Base-by-base conservation (phyloP, 2,888 invertebrate species). In the Anarsia innoxiella region DNA sequence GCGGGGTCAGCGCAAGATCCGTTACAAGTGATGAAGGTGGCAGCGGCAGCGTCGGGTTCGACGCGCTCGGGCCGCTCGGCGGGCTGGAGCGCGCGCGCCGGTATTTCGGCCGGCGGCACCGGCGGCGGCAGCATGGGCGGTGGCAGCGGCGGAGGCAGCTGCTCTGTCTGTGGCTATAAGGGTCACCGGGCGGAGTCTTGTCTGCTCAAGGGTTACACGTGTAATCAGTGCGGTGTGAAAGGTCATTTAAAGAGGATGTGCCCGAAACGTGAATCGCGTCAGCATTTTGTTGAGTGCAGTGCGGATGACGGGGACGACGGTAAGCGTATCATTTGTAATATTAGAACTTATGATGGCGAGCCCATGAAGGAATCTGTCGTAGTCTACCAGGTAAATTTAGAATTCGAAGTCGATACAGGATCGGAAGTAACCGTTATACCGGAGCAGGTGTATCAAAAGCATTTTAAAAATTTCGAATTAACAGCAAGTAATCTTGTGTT, bases 171-270 rank as follows among this genome's bases (percentile, higher is more conserved):
- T 26, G 35, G 37, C 11, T 37, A 31, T 19, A 6, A 2, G 2
- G 31, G 37, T 2, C 42, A 42, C 31, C 28, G 28, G 15, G 25
- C 29, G 8, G 15, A 16, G 6, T 12, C 31, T 9, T 35, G 42
- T 23, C 27, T 35, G 28, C 36, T 36, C 36, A 29, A 30, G 26
- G 31, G 33, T 15, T 40, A 40, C 31, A 36, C 29, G 16, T 40
- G 43, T 14, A 40, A 36, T 4, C 30, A 31, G 10, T 43, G 43
- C 23, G 40, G 43, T 12, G 12, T 15, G 1, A 36, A 34, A 36
- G 40, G 40, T 2, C 43, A 43, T 27, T 32, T 43, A 2, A 32
- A 36, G 16, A 25, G 37, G 1, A 23, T 39, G 39, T 39, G 42
- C 23, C 19, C 16, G 9, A 38, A 32, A 12, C 15, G 12, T 8